These are phyloP conservation scores for Campoplex capitator DNA, from an alignment of 2,888 invertebrate genomes.

Conservation along the genomic window DNA sequence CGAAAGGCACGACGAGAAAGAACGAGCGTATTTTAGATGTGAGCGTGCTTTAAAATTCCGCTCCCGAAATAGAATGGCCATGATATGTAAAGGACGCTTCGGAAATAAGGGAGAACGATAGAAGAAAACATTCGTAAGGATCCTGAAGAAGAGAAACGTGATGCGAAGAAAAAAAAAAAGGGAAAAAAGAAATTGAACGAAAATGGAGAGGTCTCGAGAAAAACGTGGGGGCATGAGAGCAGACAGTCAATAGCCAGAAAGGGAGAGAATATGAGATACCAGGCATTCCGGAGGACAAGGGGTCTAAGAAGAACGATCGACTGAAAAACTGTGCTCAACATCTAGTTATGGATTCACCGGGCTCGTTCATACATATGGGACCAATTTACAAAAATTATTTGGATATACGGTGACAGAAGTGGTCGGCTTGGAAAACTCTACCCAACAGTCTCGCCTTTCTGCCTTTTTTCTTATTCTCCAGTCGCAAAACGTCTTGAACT, in stretches of 20 bases:
- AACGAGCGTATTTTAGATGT: slow-evolving; percentile 44
- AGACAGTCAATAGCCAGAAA: slow-evolving; percentile 54
- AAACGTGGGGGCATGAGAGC: slow-evolving; percentile 48
- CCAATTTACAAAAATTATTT: slow-evolving; percentile 82
- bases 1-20: slow-evolving; percentile 17
- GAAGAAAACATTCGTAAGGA: slow-evolving; percentile 42
- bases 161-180: neutral
- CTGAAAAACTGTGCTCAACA: slow-evolving; percentile 68
- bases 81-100: slow-evolving; percentile 56
- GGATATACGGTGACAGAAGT: slow-evolving; percentile 70
- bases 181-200: slow-evolving; percentile 62
- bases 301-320: slow-evolving; percentile 54
- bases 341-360: slow-evolving; percentile 77
- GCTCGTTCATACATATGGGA: slow-evolving; percentile 79
- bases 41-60: slow-evolving; percentile 79
- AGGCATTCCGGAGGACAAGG: slow-evolving; percentile 49
- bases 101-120: slow-evolving; percentile 62
- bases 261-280: slow-evolving; percentile 46
- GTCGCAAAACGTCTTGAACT: slow-evolving; percentile 69
- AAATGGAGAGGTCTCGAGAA: slow-evolving; percentile 61
- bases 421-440: slow-evolving; percentile 48
- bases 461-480: slow-evolving; percentile 6
- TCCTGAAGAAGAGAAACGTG: slow-evolving; percentile 51
- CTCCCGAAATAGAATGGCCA: slow-evolving; percentile 72
- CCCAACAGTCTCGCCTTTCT: slow-evolving; percentile 5